Evolutionary conservation across 1,140 invertebrate species (phyloP).

Genomic region (Harpegnathos saltator): DNA sequence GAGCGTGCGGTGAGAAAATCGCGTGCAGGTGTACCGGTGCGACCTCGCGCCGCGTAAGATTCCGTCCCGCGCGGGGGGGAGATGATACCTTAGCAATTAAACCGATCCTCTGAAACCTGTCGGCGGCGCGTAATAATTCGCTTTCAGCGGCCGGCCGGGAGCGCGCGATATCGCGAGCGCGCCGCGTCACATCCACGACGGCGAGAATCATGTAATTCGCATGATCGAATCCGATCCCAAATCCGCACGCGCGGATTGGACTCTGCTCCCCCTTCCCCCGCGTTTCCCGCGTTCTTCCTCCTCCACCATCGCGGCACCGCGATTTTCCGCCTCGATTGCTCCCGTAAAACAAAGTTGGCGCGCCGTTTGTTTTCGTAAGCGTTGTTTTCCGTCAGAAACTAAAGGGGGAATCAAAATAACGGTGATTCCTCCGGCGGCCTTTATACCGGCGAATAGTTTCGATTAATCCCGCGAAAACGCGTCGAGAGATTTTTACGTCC

Average conservation of each 20-base stretch:
- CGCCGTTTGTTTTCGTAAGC: conserved; percentile 56
- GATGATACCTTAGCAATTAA: conserved; percentile 44
- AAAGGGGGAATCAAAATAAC: conserved; percentile 58
- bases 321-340: conserved; percentile 50
- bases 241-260: background rate
- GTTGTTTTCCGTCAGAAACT: conserved; percentile 51
- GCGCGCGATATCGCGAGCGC: background rate
- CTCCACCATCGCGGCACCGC: conserved; percentile 1
- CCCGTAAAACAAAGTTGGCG: conserved; percentile 43
- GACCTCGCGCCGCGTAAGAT: too few relatives aligned
- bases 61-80: background rate
- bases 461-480: conserved; percentile 57
- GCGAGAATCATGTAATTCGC: conserved; percentile 41
- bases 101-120: background rate
- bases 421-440: conserved; percentile 45
- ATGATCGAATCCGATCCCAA: conserved; percentile 29
- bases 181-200: background rate
- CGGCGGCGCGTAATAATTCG: conserved; percentile 19
- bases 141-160: background rate
- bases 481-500: conserved; percentile 49
- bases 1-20: too few relatives aligned
- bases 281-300: too few relatives aligned
- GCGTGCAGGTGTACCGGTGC: too few relatives aligned
- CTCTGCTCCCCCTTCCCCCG: too few relatives aligned
- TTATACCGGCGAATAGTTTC: conserved; percentile 45